Percentiles rank a stretch among this genome's conserved stretches.
These are phyloP conservation scores for Phalacrocorax carbo DNA, from an alignment of 2,113 vertebrate genomes.

Conservation along the genomic window DNA sequence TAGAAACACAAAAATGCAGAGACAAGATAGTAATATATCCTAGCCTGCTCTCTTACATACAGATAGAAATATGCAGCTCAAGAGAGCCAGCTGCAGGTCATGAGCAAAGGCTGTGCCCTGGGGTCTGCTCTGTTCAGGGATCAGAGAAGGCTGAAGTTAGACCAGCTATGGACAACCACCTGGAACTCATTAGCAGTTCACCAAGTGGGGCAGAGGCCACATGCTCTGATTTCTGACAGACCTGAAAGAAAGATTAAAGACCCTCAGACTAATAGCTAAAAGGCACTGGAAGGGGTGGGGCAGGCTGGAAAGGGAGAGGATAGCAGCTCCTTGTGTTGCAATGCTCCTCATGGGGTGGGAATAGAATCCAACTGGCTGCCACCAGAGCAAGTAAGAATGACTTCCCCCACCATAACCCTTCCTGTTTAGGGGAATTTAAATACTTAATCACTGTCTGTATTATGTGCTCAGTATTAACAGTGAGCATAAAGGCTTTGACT, in stretches of 20 bases:
- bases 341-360: fast-evolving
- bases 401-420: neutral
- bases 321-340: neutral
- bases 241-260: neutral
- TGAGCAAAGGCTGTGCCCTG: neutral
- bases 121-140: neutral
- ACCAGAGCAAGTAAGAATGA: neutral
- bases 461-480: neutral
- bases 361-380: neutral
- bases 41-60: neutral
- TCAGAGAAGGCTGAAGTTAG: neutral
- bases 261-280: neutral
- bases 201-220: neutral
- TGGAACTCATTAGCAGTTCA: neutral
- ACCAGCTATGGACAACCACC: neutral
- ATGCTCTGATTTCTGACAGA: neutral
- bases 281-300: neutral
- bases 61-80: fast-evolving
- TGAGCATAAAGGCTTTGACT: neutral
- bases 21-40: neutral
- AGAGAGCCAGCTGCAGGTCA: neutral
- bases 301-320: neutral
- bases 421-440: neutral
- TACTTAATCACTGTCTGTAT: neutral
- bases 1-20: neutral